These are phyloP conservation scores for Tragopan temminckii DNA, from an alignment of 2,797 vertebrate genomes.

Conservation along the genomic window DNA sequence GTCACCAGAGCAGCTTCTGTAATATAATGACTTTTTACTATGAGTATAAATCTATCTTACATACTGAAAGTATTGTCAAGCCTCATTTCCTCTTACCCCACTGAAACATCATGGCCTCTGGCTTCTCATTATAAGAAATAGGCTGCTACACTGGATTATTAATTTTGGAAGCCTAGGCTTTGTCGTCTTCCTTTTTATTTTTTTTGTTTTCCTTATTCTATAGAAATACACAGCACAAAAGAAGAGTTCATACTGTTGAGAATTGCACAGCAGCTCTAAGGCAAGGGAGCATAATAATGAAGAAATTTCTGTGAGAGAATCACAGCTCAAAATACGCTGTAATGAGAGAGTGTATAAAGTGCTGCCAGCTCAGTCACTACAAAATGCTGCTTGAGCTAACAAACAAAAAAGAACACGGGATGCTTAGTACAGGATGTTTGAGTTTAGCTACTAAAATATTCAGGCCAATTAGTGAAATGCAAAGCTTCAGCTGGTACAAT, in stretches of 20 bases:
- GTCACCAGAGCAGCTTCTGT: background rate
- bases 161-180: background rate
- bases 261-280: background rate
- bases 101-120: background rate
- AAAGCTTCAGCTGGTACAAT: background rate
- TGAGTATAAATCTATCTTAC: background rate
- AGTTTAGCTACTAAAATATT: constrained; percentile 1
- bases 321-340: background rate
- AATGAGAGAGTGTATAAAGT: background rate
- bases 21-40: background rate
- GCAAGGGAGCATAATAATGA: background rate
- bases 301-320: background rate
- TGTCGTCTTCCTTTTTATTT: background rate
- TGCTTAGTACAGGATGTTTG: background rate
- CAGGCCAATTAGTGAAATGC: background rate
- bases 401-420: background rate
- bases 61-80: background rate
- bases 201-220: background rate
- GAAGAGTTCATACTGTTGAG: background rate
- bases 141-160: background rate
- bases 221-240: background rate
- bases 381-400: background rate
- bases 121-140: background rate
- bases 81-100: background rate
- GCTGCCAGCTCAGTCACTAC: background rate